phyloP scores from a whole-genome alignment of 2,797 vertebrate genomes.

The Melanotaenia trifasciata region DNA sequence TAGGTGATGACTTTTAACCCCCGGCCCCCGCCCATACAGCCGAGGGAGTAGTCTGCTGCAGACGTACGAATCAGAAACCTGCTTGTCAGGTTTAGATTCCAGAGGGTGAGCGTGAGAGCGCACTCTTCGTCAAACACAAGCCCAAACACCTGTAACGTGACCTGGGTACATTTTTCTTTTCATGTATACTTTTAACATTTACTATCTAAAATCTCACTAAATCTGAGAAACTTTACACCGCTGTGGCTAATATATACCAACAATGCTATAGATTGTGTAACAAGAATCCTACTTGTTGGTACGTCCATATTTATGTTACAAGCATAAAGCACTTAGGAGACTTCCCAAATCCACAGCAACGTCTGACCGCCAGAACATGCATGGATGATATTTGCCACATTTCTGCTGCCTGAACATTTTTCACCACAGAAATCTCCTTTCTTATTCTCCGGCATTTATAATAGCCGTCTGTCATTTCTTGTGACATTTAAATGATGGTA shows the following conservation, averaged over 20 bases:
- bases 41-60: slow-evolving; percentile 66
- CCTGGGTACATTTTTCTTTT: background rate
- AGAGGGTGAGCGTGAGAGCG: background rate
- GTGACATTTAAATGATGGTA: slow-evolving; percentile 32
- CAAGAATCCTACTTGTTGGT: slow-evolving; percentile 12
- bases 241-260: background rate
- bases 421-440: slow-evolving; percentile 32
- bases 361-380: background rate
- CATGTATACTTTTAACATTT: background rate
- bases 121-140: background rate
- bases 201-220: background rate
- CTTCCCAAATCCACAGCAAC: too few relatives aligned
- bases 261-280: slow-evolving; percentile 2
- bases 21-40: slow-evolving; percentile 67
- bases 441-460: slow-evolving; percentile 16
- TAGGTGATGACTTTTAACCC: slow-evolving; percentile 71
- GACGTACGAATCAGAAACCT: slow-evolving; percentile 68
- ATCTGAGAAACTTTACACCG: background rate
- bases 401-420: slow-evolving; percentile 25
- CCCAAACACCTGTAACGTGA: background rate
- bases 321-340: too few relatives aligned
- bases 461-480: slow-evolving; percentile 26
- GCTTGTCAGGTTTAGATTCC: slow-evolving; percentile 66
- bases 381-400: slow-evolving; percentile 17
- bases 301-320: too few relatives aligned